Base-by-base conservation (phyloP, 1,140 invertebrate genomes). In the Dreissena polymorpha region DNA sequence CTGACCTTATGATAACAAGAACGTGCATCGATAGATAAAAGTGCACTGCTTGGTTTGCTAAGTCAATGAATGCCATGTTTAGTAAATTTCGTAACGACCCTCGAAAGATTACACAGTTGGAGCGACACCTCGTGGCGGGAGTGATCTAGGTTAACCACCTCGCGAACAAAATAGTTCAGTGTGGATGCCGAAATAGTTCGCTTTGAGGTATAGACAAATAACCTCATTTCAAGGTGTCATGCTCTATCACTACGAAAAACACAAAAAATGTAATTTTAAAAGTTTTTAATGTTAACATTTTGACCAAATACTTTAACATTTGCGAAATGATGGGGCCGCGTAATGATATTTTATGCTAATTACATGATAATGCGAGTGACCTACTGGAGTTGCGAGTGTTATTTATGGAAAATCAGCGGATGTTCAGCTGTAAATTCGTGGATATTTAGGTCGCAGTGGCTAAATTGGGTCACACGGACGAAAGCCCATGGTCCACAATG, bases 391-490 rank as follows among this genome's bases (percentile, higher is more conserved):
- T 8, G 25, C 68, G 23, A 51, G 51, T 82, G 79, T 82, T 82
- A 82, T 82, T 82, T 82, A 82, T 82, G 79, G 79, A 82, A 82
- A 82, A 82, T 60, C 79, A 82, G 60, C 79, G 79, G 79, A 82
- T 82, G 63, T 68, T 73, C 79, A 82, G 79, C 71, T 82, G 79
- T 82, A 74, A 60, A 82, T 64, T 82, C 64, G 79, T 82, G 64
- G 79, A 72, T 82, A 82, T 82, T 82, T 82, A 82, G 79, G 79
- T 82, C 79, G 79, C 74, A 64, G 68, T 74, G 79, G 70, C 79
- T 82, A 71, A 82, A 82, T 74, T 82, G 64, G 79, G 79, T 82
- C 79, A 82, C 49, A 74, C 74, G 79, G 79, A 82, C 67, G 79
- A 82, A 53, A 49, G 63, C 13, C 60, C 60, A 16, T 63, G 50